Evolutionary conservation across 2,113 vertebrate species (phyloP).

Genomic region (Lepisosteus oculatus): DNA sequence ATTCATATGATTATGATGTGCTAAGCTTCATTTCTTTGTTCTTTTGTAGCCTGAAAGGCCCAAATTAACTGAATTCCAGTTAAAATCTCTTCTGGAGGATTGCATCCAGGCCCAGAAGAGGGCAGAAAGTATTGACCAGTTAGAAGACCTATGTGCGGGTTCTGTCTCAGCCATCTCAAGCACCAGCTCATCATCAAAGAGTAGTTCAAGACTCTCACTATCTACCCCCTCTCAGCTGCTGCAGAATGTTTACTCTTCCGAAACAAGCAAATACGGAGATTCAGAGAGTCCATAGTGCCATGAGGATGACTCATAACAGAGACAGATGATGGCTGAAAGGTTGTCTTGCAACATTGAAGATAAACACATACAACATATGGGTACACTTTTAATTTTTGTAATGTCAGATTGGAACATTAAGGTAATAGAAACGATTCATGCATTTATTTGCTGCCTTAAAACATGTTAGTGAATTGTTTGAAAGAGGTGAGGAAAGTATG

Average conservation of each 20-base stretch:
- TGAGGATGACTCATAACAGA: too few species aligned
- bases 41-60: conserved; percentile 37
- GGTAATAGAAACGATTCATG: too few species aligned
- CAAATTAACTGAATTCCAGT: conserved; percentile 47
- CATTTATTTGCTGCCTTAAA: too few species aligned
- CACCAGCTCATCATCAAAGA: conserved; percentile 10
- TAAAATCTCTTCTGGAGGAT: conserved; percentile 56
- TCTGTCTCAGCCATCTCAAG: neutral
- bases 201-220: conserved; percentile 20
- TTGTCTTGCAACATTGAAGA: too few species aligned
- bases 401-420: too few species aligned
- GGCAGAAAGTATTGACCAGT: conserved; percentile 17
- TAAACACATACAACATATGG: too few species aligned
- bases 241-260: conserved; percentile 17
- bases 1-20: too few species aligned
- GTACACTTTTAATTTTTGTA: too few species aligned
- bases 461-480: too few species aligned
- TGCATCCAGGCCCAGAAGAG: conserved; percentile 44
- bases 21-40: neutral
- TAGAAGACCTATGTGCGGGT: conserved; percentile 7
- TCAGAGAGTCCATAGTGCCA: too few species aligned
- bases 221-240: conserved; percentile 28
- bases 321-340: too few species aligned
- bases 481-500: too few species aligned
- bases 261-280: neutral